phyloP scores from a whole-genome alignment of 1,140 invertebrate genomes.

The Diabrotica virgifera region DNA sequence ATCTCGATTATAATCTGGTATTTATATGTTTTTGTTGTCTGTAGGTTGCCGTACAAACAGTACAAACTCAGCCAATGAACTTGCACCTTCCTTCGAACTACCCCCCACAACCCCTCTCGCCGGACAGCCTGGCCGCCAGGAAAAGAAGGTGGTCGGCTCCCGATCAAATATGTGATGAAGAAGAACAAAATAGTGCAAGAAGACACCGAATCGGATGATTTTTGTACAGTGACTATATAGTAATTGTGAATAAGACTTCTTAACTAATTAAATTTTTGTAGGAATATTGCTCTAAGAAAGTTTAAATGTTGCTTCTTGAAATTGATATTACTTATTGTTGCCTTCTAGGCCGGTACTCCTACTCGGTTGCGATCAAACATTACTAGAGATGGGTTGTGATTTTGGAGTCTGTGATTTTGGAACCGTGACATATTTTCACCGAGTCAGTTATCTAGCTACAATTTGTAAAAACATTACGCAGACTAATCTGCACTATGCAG shows the following conservation, averaged over 20 bases:
- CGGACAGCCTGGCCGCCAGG: constrained; percentile 47
- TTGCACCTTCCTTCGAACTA: constrained; percentile 21
- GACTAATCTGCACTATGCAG: no score
- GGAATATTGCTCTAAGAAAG: constrained; percentile 21
- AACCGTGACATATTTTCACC: not conserved
- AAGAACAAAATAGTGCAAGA: constrained; percentile 38
- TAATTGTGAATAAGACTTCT: constrained; percentile 17
- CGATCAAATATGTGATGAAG: constrained; percentile 56
- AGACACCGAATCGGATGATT: constrained; percentile 32
- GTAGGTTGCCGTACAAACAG: not conserved
- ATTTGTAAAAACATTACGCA: no score
- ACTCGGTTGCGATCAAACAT: not conserved
- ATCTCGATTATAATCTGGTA: no score
- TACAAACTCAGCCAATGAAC: constrained; percentile 29
- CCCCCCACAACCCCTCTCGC: constrained; percentile 46
- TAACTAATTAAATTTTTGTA: constrained; percentile 18
- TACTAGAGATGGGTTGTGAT: not conserved
- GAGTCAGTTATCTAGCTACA: not conserved
- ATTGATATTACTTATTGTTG: constrained; percentile 17
- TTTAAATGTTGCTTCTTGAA: constrained; percentile 21
- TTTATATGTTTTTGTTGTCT: no score
- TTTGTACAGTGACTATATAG: constrained; percentile 10
- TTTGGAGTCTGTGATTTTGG: not conserved
- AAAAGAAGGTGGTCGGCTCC: constrained; percentile 65
- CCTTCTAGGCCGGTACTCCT: constrained; percentile 4